These are phyloP conservation scores for Macropodus opercularis DNA, from an alignment of 2,797 vertebrate genomes.

Conservation along the genomic window DNA sequence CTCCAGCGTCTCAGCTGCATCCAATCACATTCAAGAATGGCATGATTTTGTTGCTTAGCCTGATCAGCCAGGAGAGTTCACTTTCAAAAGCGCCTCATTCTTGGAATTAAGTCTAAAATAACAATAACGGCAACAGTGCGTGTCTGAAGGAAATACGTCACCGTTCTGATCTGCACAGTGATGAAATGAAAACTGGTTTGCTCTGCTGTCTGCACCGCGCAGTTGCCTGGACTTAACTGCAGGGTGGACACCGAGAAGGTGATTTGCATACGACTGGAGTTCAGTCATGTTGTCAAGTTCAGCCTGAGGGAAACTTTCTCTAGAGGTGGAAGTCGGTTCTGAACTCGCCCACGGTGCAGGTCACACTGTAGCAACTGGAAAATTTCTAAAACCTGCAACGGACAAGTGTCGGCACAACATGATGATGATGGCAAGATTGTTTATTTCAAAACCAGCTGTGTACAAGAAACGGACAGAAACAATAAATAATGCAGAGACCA, in stretches of 20 bases:
- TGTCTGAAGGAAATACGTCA: not conserved
- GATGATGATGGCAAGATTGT: conserved; percentile 66
- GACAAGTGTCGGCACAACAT: not conserved
- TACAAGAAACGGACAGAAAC: conserved; percentile 76
- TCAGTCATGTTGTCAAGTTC: conserved; percentile 26
- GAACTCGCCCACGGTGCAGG: no score
- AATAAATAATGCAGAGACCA: conserved; percentile 80
- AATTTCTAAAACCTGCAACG: not conserved
- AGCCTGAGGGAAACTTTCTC: not conserved
- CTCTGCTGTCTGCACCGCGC: no score
- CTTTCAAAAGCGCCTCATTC: not conserved
- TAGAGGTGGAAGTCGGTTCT: not conserved
- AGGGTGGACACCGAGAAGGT: not conserved
- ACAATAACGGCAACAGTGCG: not conserved
- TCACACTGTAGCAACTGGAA: no score
- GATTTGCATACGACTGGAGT: conserved; percentile 56
- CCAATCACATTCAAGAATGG: conserved; percentile 59
- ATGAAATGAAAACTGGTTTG: not conserved
- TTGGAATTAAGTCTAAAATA: not conserved
- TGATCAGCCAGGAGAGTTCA: conserved; percentile 9
- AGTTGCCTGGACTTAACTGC: not conserved
- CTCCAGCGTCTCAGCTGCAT: not conserved
- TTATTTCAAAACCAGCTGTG: conserved; percentile 83
- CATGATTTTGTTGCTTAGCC: conserved; percentile 20
- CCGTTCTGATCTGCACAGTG: not conserved